Conservation (phyloP, 1,140 invertebrate species). For the Micrasema minimum region DNA sequence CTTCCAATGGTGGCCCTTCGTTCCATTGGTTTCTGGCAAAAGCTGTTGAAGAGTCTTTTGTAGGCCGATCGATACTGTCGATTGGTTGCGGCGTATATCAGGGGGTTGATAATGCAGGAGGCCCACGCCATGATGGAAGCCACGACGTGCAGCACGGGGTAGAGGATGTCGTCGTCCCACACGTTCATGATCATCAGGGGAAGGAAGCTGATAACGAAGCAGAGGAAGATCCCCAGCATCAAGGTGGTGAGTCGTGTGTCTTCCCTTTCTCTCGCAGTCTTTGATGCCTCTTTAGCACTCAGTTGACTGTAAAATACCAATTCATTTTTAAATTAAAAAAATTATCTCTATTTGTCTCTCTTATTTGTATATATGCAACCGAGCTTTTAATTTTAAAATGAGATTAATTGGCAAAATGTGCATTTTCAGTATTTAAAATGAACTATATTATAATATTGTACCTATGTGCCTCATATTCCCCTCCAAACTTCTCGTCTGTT, state of each 20-base stretch:
- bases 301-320: slow-evolving; percentile 57
- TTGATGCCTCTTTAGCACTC: slow-evolving; percentile 62
- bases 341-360: too few relatives aligned
- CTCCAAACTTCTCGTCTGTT: too few relatives aligned
- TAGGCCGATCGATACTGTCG: slow-evolving; percentile 84
- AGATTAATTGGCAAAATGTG: too few relatives aligned
- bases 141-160: slow-evolving; percentile 80
- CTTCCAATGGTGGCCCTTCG: slow-evolving; percentile 62
- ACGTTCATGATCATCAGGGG: slow-evolving; percentile 89
- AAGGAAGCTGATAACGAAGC: slow-evolving; percentile 85
- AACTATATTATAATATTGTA: too few relatives aligned
- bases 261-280: slow-evolving; percentile 67
- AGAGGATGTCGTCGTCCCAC: slow-evolving; percentile 77
- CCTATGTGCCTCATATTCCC: too few relatives aligned
- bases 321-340: too few relatives aligned
- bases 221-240: slow-evolving; percentile 87
- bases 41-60: slow-evolving; percentile 71
- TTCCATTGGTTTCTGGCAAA: slow-evolving; percentile 58
- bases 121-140: slow-evolving; percentile 88
- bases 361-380: too few relatives aligned
- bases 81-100: slow-evolving; percentile 89
- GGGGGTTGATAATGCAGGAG: slow-evolving; percentile 85
- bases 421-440: too few relatives aligned
- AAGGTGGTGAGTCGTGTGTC: slow-evolving; percentile 83
- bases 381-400: too few relatives aligned